Conservation (phyloP, 2,888 invertebrate genomes). For the Napeogenes sylphis region DNA sequence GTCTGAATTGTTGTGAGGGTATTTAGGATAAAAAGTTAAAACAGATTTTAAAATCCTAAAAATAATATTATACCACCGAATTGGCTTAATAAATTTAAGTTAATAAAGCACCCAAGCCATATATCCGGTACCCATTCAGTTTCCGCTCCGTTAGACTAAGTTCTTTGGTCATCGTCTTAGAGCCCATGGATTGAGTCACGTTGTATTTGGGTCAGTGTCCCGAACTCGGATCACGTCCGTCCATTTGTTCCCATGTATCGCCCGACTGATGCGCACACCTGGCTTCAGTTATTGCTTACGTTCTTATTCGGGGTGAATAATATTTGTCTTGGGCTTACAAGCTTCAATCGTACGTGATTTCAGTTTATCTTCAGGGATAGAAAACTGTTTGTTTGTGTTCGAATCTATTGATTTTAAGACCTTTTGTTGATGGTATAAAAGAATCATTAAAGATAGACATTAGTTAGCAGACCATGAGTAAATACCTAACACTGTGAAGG, state of each 20-base stretch:
- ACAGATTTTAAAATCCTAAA: neutral
- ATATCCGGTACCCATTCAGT: slow-evolving; percentile 15
- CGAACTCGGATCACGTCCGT: slow-evolving; percentile 59
- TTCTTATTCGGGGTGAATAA: slow-evolving; percentile 36
- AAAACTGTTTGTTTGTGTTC: slow-evolving; percentile 25
- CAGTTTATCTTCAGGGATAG: slow-evolving; percentile 29
- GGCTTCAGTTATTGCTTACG: slow-evolving; percentile 44
- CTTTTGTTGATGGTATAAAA: slow-evolving; percentile 13
- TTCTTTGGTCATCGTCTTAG: slow-evolving; percentile 15
- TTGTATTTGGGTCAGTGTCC: slow-evolving; percentile 45
- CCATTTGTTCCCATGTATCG: slow-evolving; percentile 71
- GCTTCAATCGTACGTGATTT: slow-evolving; percentile 32
- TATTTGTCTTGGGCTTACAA: slow-evolving; percentile 35
- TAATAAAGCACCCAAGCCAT: slow-evolving; percentile 6
- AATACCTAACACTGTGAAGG: too few relatives aligned
- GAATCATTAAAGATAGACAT: slow-evolving; percentile 5
- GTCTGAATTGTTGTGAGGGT: slow-evolving; percentile 18
- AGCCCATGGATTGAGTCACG: slow-evolving; percentile 14
- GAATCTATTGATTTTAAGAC: slow-evolving; percentile 24
- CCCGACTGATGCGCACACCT: slow-evolving; percentile 58
- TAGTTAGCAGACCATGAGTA: too few relatives aligned
- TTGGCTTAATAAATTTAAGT: neutral
- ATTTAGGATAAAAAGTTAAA: neutral
- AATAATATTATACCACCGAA: neutral
- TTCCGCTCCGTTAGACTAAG: slow-evolving; percentile 16